Conservation (phyloP, 2,113 vertebrate genomes). For the Limnothrissa miodon region DNA sequence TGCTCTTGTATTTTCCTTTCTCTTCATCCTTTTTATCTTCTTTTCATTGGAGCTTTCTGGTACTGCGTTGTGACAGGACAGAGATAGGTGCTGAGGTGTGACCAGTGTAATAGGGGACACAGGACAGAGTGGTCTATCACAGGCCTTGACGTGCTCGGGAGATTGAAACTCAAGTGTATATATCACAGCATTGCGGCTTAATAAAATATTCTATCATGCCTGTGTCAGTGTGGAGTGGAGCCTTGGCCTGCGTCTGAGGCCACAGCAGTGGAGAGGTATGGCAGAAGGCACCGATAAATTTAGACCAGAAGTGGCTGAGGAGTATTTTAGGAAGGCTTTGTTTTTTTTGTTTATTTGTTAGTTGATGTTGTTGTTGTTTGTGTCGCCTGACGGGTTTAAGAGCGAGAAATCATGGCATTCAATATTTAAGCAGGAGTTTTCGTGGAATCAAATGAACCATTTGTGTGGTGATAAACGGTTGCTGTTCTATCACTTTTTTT, state of each 20-base stretch:
- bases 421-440: not conserved
- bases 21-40: not conserved
- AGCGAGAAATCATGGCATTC: not conserved
- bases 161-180: conserved; percentile 43
- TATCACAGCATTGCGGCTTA: conserved; percentile 40
- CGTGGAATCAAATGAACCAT: not conserved
- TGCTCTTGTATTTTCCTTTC: conserved; percentile 16
- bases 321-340: not conserved
- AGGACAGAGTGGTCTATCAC: conserved; percentile 40
- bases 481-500: not conserved
- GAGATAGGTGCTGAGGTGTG: conserved; percentile 46
- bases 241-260: not conserved
- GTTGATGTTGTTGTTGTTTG: not conserved
- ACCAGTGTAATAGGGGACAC: conserved; percentile 34
- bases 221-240: conserved; percentile 25
- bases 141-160: conserved; percentile 42
- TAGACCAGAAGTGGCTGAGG: not conserved
- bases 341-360: not conserved
- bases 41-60: conserved; percentile 49
- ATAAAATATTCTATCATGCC: conserved; percentile 47
- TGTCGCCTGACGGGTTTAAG: not conserved
- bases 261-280: not conserved
- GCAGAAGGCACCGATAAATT: not conserved
- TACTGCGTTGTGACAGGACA: conserved; percentile 36
- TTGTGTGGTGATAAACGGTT: not conserved